Evolutionary conservation across 1,140 invertebrate genomes (phyloP).

Genomic region (Amyelois transitella): DNA sequence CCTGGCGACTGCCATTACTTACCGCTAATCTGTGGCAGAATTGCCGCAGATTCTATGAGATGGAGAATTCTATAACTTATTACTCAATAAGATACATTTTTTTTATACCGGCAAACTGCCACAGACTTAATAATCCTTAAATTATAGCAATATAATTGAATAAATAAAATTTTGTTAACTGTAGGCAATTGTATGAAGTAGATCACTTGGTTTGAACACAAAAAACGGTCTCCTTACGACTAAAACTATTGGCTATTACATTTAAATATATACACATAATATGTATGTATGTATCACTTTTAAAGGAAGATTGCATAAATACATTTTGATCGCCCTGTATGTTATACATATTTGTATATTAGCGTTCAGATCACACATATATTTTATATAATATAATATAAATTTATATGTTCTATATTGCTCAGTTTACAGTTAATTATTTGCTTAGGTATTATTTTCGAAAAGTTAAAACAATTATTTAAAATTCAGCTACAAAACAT

Average conservation of each 20-base stretch:
- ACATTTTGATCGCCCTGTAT: constrained; percentile 42
- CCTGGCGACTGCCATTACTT: constrained; percentile 9
- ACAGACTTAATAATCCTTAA: background rate
- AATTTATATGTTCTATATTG: constrained; percentile 28
- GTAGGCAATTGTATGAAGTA: constrained; percentile 33
- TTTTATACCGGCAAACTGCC: constrained; percentile 1
- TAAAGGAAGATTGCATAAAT: constrained; percentile 24
- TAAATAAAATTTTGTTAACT: constrained; percentile 14
- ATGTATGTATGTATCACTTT: constrained; percentile 31
- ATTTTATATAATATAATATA: constrained; percentile 17
- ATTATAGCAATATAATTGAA: constrained; percentile 3
- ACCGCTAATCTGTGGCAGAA: background rate
- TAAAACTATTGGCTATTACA: constrained; percentile 34
- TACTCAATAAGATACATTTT: background rate
- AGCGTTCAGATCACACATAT: constrained; percentile 32
- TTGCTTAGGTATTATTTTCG: constrained; percentile 17
- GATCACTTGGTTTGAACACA: constrained; percentile 62
- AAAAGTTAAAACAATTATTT: constrained; percentile 5
- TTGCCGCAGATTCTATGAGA: background rate
- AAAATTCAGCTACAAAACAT: constrained; percentile 12
- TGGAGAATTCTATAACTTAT: background rate
- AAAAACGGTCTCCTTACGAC: constrained; percentile 48
- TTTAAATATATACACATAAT: constrained; percentile 19
- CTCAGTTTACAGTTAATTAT: constrained; percentile 28
- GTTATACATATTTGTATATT: constrained; percentile 26